Conservation (phyloP, 37 sponge, comb jelly and placozoan genomes). For the Eunapius fragilis region DNA sequence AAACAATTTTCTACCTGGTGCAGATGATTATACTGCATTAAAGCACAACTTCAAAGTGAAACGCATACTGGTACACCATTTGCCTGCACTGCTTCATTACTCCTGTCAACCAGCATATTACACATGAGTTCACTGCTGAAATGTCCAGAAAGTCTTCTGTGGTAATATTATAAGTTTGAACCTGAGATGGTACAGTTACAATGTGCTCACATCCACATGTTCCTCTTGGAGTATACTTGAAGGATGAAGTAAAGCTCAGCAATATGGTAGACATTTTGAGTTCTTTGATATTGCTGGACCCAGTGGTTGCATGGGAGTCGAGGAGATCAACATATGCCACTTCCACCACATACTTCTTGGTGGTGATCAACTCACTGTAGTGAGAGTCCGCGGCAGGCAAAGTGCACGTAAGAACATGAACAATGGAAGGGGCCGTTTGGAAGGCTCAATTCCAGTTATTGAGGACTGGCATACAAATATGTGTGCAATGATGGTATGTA, state of each 20-base stretch:
- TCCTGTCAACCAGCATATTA: constrained; percentile 11
- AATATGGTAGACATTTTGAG: constrained; percentile 49
- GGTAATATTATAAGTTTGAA: constrained; percentile 1
- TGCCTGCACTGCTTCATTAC: not conserved
- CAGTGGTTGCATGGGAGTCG: too few relatives aligned
- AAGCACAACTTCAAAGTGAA: not conserved
- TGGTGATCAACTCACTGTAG: constrained; percentile 29
- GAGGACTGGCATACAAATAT: constrained; percentile 29
- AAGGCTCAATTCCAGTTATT: not conserved
- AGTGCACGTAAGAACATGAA: not conserved
- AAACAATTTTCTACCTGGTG: not conserved
- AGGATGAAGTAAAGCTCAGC: constrained; percentile 25
- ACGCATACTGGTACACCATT: too few relatives aligned
- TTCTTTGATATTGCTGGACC: constrained; percentile 17
- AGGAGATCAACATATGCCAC: not conserved
- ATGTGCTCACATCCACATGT: constrained; percentile 1
- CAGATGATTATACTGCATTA: not conserved
- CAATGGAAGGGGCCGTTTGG: constrained; percentile 3
- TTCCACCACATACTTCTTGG: not conserved
- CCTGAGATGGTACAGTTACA: not conserved
- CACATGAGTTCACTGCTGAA: constrained; percentile 4
- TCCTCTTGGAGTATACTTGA: constrained; percentile 34
- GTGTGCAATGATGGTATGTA: too few relatives aligned
- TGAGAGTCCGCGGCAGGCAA: not conserved
- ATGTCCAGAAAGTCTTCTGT: constrained; percentile 45